Evolutionary conservation across 2,113 vertebrate genomes (phyloP), one percentile per base, ranked within the genome.

Genomic region (Myrmecophaga tridactyla): DNA sequence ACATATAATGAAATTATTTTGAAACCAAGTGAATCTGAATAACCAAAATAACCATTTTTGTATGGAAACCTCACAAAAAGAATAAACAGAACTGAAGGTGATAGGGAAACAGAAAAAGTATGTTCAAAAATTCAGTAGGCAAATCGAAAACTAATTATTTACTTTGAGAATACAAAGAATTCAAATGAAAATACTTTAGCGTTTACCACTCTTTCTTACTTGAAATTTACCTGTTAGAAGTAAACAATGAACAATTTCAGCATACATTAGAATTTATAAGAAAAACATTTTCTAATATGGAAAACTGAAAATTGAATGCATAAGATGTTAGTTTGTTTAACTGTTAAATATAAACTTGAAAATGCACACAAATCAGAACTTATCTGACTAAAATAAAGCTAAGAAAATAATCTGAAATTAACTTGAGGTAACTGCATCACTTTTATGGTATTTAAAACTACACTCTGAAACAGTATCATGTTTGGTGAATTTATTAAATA

Each of bases 291-390:
- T 94, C 87, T 95, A 82, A 85, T 77, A 83, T 46, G 9, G 39
- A 98, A 97, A 97, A 86, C 11, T 88, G 39, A 98, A 97, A 97
- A 86, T 11, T 88, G 69, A 89, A 89, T 0, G 0, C 23, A 94
- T 86, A 85, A 96, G 93, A 85, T 8, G 4, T 90, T 92, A 96
- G 96, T 97, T 97, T 97, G 94, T 97, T 98, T 97, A 96, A 97
- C 70, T 94, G 94, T 96, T 97, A 94, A 97, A 92, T 56, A 93
- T 89, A 92, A 98, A 97, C 77, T 94, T 97, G 84, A 97, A 96
- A 96, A 97, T 75, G 90, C 84, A 97, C 25, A 93, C 94, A 97
- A 96, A 97, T 96, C 91, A 96, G 90, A 96, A 96, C 93, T 80
- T 94, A 60, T 97, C 53, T 78, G 96, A 72, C 95, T 88, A 94